Evolutionary conservation across 2,888 invertebrate genomes (phyloP).

Genomic region (Lacanobia wlatinum): DNA sequence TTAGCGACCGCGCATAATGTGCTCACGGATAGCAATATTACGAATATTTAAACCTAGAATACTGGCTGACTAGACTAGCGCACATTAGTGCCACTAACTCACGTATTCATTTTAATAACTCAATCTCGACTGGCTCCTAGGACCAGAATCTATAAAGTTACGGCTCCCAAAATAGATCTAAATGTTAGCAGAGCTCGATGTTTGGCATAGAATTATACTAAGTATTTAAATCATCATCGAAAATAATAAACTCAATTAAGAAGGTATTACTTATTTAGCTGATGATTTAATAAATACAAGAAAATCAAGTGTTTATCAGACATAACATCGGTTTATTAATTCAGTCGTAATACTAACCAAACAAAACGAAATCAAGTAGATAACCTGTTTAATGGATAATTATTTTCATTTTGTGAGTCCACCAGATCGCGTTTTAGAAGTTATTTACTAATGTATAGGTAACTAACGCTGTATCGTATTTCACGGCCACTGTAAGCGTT

Average conservation of each 20-base stretch:
- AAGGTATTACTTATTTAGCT: not conserved
- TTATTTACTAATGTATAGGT: constrained; percentile 1
- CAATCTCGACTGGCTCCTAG: not conserved
- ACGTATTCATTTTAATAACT: not conserved
- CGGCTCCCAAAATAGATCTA: no score
- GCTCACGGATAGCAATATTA: constrained; percentile 9
- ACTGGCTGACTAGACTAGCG: not conserved
- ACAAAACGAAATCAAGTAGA: not conserved
- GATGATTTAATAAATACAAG: not conserved
- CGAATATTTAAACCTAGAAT: constrained; percentile 16
- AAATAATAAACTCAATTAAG: not conserved
- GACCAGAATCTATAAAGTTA: no score
- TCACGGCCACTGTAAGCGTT: not conserved
- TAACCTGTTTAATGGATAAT: constrained; percentile 2
- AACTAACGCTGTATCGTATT: constrained; percentile 9
- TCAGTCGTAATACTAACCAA: not conserved
- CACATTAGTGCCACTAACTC: not conserved
- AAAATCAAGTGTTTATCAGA: not conserved
- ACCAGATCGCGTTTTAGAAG: not conserved
- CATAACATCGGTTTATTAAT: not conserved
- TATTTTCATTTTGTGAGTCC: not conserved
- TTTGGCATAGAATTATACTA: no score
- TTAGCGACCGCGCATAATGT: constrained; percentile 6
- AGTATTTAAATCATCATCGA: not conserved
- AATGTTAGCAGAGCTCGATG: not conserved